Percentiles rank a stretch among this genome's conserved stretches.
Evolutionary conservation across 2,797 vertebrate species (phyloP).

Genomic region (Poeciliopsis paucimaculata): DNA sequence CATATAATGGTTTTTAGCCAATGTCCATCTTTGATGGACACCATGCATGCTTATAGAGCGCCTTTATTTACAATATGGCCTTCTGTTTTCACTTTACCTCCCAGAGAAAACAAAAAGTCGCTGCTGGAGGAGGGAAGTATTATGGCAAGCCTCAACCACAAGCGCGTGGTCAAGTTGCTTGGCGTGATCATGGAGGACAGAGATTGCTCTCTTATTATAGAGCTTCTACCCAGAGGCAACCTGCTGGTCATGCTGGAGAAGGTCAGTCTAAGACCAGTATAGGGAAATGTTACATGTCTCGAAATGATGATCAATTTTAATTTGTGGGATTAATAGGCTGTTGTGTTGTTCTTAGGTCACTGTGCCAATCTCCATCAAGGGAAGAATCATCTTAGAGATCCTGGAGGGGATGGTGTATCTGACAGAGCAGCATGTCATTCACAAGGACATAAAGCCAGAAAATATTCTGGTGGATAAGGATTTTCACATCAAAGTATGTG

Average conservation of each 20-base stretch:
- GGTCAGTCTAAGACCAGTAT: slow-evolving; percentile 61
- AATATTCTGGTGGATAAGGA: slow-evolving; percentile 92
- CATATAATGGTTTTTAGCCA: neutral
- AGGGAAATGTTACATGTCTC: neutral
- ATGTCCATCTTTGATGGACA: neutral
- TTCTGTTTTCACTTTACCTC: slow-evolving; percentile 2
- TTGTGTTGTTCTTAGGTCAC: slow-evolving; percentile 73
- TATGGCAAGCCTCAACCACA: slow-evolving; percentile 88
- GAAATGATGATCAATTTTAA: neutral
- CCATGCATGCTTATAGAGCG: neutral
- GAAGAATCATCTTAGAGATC: slow-evolving; percentile 89
- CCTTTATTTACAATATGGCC: neutral
- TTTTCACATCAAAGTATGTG: slow-evolving; percentile 93
- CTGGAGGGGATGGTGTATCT: slow-evolving; percentile 95
- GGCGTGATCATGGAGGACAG: slow-evolving; percentile 91
- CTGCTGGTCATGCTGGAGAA: slow-evolving; percentile 86
- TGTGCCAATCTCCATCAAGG: slow-evolving; percentile 89
- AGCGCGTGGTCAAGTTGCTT: slow-evolving; percentile 89
- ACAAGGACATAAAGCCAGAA: slow-evolving; percentile 97
- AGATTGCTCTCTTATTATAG: slow-evolving; percentile 93
- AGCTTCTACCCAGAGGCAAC: slow-evolving; percentile 90
- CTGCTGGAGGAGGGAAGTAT: slow-evolving; percentile 91
- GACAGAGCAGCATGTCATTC: slow-evolving; percentile 84
- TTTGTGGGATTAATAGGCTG: neutral
- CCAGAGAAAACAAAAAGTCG: slow-evolving; percentile 72